Evolutionary conservation across 1,140 invertebrate genomes (phyloP).

Genomic region (Rhyzopertha dominica): DNA sequence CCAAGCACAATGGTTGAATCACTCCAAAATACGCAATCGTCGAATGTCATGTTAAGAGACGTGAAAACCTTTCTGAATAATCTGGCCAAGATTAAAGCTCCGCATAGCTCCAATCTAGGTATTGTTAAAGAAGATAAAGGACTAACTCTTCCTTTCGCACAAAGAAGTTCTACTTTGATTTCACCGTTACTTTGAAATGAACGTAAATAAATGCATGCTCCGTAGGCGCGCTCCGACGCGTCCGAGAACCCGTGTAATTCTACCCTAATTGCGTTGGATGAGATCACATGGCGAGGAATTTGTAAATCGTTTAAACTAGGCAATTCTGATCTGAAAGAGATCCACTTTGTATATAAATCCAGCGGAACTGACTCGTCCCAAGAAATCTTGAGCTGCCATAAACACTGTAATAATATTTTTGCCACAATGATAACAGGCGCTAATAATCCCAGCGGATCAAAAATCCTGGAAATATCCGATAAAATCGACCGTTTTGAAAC

Average conservation of each 20-base stretch:
- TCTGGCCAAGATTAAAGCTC: constrained; percentile 14
- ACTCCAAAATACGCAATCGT: constrained; percentile 25
- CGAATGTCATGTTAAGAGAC: constrained; percentile 23
- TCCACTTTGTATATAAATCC: constrained; percentile 24
- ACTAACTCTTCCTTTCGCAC: constrained; percentile 27
- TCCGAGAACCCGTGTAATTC: constrained; percentile 17
- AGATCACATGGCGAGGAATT: constrained; percentile 7
- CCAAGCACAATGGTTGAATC: constrained; percentile 43
- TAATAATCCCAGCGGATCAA: constrained; percentile 46
- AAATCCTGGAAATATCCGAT: constrained; percentile 32
- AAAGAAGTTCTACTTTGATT: constrained; percentile 14
- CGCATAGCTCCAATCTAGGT: constrained; percentile 24
- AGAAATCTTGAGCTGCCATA: constrained; percentile 37
- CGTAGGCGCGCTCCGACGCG: constrained; percentile 14
- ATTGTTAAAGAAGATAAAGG: constrained; percentile 30
- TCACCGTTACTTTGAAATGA: constrained; percentile 4
- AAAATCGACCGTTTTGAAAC: constrained; percentile 23
- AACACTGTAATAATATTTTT: constrained; percentile 45
- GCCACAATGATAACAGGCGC: constrained; percentile 36
- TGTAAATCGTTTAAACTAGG: not conserved
- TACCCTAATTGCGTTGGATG: constrained; percentile 1
- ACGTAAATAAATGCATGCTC: constrained; percentile 19
- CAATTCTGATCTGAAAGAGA: not conserved
- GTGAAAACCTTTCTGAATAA: constrained; percentile 5
- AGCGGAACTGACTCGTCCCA: constrained; percentile 43